phyloP scores from a whole-genome alignment of 2,113 vertebrate genomes.

The Elephantulus edwardii region DNA sequence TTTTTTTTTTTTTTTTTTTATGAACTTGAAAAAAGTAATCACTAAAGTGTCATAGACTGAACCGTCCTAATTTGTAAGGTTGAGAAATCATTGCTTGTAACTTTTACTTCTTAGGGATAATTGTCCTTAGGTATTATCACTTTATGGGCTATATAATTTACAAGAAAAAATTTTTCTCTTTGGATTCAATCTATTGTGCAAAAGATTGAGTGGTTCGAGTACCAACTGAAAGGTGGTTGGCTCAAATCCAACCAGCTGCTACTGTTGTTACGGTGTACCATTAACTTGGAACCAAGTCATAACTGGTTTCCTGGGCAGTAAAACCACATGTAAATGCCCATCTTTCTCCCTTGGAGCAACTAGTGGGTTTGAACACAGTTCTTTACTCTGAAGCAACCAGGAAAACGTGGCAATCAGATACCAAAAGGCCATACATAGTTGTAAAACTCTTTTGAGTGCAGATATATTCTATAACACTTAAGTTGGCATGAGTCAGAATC shows the following conservation, averaged over 20 bases:
- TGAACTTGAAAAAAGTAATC: not conserved
- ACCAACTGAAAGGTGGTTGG: not conserved
- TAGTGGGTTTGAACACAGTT: too few relatives aligned
- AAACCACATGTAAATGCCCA: too few relatives aligned
- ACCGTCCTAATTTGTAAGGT: conserved; percentile 1
- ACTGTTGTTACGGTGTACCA: too few relatives aligned
- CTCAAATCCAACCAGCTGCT: not conserved
- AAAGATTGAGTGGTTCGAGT: not conserved
- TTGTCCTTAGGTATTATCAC: not conserved
- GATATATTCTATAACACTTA: accelerated
- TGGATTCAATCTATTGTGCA: not conserved
- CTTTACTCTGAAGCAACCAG: not conserved
- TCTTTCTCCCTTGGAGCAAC: too few relatives aligned
- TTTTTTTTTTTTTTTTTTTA: not conserved
- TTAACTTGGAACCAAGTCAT: too few relatives aligned
- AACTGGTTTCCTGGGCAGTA: too few relatives aligned
- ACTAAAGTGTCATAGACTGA: not conserved
- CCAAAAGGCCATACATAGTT: not conserved
- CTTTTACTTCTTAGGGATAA: not conserved
- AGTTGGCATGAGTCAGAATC: not conserved
- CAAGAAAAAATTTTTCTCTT: not conserved
- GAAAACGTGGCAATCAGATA: not conserved
- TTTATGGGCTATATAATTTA: not conserved
- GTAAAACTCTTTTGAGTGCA: not conserved
- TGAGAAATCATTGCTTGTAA: not conserved